Evolutionary conservation across 1,140 invertebrate genomes (phyloP).

Genomic region (Sminthurides bifidus): DNA sequence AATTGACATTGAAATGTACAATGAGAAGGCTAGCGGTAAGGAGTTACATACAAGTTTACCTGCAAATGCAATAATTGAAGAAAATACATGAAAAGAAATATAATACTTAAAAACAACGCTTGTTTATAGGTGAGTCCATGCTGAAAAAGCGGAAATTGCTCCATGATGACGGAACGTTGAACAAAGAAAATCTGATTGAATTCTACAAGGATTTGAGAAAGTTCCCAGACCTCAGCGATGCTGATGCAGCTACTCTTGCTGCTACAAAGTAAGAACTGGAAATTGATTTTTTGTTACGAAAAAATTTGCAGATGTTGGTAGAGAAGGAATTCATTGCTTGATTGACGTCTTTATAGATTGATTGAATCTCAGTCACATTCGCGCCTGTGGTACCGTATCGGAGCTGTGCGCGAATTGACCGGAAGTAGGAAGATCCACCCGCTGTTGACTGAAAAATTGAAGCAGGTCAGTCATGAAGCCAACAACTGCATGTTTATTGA

Average conservation of each 20-base stretch:
- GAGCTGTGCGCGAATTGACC: conserved; percentile 44
- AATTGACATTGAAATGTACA: conserved; percentile 39
- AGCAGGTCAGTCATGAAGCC: background rate
- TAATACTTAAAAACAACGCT: background rate
- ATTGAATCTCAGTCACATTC: conserved; percentile 43
- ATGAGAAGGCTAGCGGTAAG: conserved; percentile 35
- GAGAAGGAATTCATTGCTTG: too few relatives aligned
- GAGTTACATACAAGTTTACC: background rate
- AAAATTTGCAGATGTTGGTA: too few relatives aligned
- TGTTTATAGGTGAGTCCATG: conserved; percentile 37
- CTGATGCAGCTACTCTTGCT: conserved; percentile 47
- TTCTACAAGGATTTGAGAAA: conserved; percentile 47
- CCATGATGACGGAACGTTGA: conserved; percentile 40
- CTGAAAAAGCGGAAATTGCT: conserved; percentile 35
- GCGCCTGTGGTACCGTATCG: conserved; percentile 49
- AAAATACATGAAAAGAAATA: background rate
- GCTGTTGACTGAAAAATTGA: background rate
- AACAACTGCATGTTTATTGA: background rate
- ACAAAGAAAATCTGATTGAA: conserved; percentile 40
- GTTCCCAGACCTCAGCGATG: conserved; percentile 44
- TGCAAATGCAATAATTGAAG: background rate
- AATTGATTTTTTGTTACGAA: background rate
- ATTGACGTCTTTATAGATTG: conserved; percentile 35
- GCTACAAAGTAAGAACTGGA: conserved; percentile 42
- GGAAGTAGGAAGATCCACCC: conserved; percentile 35